These are phyloP conservation scores for Cryptoblepharus egeriae DNA, from an alignment of 2,797 vertebrate genomes.

Conservation along the genomic window DNA sequence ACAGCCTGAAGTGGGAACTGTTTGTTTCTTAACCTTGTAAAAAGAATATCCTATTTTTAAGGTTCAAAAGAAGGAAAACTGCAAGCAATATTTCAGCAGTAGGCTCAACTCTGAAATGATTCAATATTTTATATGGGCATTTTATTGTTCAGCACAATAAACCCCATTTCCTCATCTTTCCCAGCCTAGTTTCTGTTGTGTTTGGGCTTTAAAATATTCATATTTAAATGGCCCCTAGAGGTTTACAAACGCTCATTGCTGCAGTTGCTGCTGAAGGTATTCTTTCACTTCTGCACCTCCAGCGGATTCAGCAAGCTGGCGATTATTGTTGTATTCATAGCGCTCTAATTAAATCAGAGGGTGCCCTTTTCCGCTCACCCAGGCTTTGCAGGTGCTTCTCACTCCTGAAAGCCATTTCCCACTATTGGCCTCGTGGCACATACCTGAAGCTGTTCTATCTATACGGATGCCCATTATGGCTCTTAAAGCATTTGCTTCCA, in stretches of 20 bases:
- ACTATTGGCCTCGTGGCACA: neutral
- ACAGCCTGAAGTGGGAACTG: neutral
- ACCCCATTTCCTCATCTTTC: neutral
- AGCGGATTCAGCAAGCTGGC: conserved; percentile 14
- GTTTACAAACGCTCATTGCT: neutral
- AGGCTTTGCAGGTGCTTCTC: neutral
- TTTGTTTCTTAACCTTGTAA: neutral
- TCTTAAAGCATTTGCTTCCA: neutral
- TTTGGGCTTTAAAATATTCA: conserved; percentile 31
- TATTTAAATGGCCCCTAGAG: conserved; percentile 11
- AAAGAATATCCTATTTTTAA: neutral
- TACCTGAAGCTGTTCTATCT: too few species aligned
- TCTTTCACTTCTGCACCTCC: conserved; percentile 9
- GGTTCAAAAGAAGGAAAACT: neutral
- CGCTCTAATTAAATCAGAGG: conserved; percentile 15
- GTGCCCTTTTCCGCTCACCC: neutral
- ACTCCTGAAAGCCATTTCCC: neutral
- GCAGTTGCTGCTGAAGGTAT: neutral
- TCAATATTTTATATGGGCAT: neutral
- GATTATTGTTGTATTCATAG: neutral
- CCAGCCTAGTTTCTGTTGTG: neutral
- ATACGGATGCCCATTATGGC: too few species aligned
- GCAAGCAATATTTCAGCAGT: conserved; percentile 14
- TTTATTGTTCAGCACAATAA: conserved; percentile 4
- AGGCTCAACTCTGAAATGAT: conserved; percentile 1